Evolutionary conservation across 2,888 invertebrate genomes (phyloP).

Genomic region (Mellilla xanthometata): DNA sequence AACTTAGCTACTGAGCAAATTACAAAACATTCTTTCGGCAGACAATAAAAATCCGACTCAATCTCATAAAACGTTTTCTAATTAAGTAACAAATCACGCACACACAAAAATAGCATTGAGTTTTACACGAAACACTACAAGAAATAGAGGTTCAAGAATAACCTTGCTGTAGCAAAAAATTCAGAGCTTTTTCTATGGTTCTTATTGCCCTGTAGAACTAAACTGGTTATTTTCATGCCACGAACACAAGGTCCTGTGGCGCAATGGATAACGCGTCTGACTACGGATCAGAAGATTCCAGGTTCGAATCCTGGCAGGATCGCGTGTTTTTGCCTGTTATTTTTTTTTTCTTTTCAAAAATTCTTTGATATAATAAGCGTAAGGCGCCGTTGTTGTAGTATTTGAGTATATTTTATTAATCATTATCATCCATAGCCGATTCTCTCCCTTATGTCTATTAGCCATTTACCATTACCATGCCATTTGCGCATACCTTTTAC

Average conservation of each 20-base stretch:
- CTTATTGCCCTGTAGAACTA: conserved; percentile 5
- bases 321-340: conserved; percentile 29
- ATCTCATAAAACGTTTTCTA: conserved; percentile 14
- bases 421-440: too few species aligned
- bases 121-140: conserved; percentile 15
- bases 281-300: conserved; percentile 88
- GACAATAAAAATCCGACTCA: conserved; percentile 44
- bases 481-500: too few species aligned
- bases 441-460: too few species aligned
- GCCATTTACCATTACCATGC: too few species aligned
- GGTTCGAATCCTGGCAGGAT: conserved; percentile 85
- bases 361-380: too few species aligned
- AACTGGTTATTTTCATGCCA: rapidly evolving
- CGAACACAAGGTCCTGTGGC: conserved; percentile 71
- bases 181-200: conserved; percentile 17
- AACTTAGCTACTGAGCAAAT: background rate
- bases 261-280: conserved; percentile 87
- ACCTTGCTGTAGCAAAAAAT: conserved; percentile 17
- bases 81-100: conserved; percentile 23
- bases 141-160: conserved; percentile 7
- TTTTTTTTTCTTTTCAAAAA: conserved; percentile 1
- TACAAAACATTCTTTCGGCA: conserved; percentile 1
- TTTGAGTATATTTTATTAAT: too few species aligned
- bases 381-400: too few species aligned
- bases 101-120: conserved; percentile 25